Percentiles rank a stretch among this genome's conserved stretches.
Evolutionary conservation across 2,888 invertebrate species (phyloP).

Genomic region (Ganaspis brasiliensis): DNA sequence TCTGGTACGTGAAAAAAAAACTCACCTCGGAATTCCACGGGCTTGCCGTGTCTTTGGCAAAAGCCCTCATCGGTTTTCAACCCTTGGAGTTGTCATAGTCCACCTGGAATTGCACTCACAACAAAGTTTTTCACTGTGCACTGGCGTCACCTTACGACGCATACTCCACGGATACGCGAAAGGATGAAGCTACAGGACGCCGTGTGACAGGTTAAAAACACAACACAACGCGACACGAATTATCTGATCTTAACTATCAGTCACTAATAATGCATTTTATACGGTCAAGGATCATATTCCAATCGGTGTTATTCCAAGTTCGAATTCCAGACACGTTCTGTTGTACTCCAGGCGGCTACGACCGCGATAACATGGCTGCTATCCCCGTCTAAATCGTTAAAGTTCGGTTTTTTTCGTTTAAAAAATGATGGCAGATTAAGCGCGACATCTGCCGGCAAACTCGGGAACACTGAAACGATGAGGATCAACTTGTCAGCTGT

Average conservation of each 20-base stretch:
- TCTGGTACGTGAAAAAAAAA: background rate
- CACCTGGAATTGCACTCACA: conserved; percentile 42
- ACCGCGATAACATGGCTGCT: conserved; percentile 38
- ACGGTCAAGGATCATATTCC: conserved; percentile 9
- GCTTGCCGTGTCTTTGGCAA: conserved; percentile 46
- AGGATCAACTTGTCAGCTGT: too few relatives aligned
- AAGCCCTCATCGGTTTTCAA: conserved; percentile 38
- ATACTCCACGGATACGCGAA: conserved; percentile 37
- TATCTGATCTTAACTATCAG: conserved; percentile 11
- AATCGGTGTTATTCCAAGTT: conserved; percentile 18
- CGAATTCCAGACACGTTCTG: conserved; percentile 43
- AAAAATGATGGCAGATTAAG: background rate
- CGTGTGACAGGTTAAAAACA: conserved; percentile 24
- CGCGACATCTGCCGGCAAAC: background rate
- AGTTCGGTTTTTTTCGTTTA: conserved; percentile 4
- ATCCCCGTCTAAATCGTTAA: conserved; percentile 3
- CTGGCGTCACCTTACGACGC: conserved; percentile 39
- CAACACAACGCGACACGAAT: conserved; percentile 34
- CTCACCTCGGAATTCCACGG: conserved; percentile 32
- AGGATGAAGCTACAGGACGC: conserved; percentile 17
- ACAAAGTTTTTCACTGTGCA: conserved; percentile 41
- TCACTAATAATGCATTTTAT: conserved; percentile 5
- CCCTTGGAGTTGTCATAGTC: conserved; percentile 20
- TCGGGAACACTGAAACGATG: too few relatives aligned
- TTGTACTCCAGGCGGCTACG: conserved; percentile 29